These are phyloP conservation scores for Apogon talboti DNA, from an alignment of 2,797 vertebrate species.

Conservation along the genomic window DNA sequence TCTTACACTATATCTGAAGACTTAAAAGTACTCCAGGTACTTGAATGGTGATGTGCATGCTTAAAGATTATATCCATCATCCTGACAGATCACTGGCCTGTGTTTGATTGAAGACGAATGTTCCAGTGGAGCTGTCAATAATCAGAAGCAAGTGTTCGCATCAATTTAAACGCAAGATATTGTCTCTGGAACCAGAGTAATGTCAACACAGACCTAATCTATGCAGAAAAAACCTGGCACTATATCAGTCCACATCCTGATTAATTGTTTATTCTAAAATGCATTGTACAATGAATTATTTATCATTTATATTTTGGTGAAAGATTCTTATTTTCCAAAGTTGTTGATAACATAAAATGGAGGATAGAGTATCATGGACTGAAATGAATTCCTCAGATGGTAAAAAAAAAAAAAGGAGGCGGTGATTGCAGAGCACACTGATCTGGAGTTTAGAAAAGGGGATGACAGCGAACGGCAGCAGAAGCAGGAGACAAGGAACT, in stretches of 20 bases:
- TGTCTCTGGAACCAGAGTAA: constrained; percentile 21
- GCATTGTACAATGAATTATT: constrained; percentile 21
- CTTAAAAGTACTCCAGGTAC: constrained; percentile 33
- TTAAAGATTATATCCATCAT: constrained; percentile 30
- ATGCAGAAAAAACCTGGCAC: constrained; percentile 29
- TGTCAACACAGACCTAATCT: constrained; percentile 38
- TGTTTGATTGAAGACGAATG: constrained; percentile 42
- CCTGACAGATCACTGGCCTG: constrained; percentile 10
- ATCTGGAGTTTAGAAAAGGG: constrained; percentile 30
- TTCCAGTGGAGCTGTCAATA: constrained; percentile 19
- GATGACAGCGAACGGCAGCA: constrained; percentile 43
- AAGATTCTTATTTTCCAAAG: neutral
- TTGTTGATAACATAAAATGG: constrained; percentile 4
- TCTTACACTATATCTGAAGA: constrained; percentile 21
- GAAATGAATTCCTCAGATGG: constrained; percentile 28
- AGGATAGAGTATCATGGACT: constrained; percentile 15
- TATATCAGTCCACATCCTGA: constrained; percentile 16
- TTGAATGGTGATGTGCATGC: constrained; percentile 25
- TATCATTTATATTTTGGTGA: neutral
- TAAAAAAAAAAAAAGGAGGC: constrained; percentile 12
- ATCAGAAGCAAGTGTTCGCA: constrained; percentile 35
- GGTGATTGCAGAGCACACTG: constrained; percentile 35
- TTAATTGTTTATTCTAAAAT: constrained; percentile 38
- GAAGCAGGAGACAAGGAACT: constrained; percentile 51
- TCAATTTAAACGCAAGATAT: constrained; percentile 52